These are phyloP conservation scores for Grus americana DNA, from an alignment of 2,113 vertebrate species.

Conservation along the genomic window DNA sequence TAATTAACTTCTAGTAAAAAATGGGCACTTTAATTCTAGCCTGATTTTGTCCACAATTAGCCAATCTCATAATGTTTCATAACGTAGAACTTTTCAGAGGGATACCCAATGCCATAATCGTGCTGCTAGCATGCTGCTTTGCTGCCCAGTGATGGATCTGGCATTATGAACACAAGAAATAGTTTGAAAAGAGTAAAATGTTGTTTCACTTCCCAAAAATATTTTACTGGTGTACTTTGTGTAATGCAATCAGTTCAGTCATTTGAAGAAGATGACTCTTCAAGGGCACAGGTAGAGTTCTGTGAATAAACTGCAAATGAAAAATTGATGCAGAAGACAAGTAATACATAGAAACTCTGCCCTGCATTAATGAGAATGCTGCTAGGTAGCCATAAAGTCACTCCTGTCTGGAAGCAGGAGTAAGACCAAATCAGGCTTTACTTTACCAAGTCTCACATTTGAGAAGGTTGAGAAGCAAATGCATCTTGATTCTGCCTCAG, in stretches of 20 bases:
- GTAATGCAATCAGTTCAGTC: constrained; percentile 1
- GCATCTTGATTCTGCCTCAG: not conserved
- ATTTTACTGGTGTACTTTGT: constrained; percentile 8
- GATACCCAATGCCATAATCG: not conserved
- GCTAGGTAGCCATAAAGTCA: not conserved
- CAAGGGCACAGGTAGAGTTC: constrained; percentile 34
- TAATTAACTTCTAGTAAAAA: not conserved
- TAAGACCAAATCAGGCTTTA: not conserved
- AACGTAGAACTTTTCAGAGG: not conserved
- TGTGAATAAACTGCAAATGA: constrained; percentile 46
- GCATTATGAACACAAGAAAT: not conserved
- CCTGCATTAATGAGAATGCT: constrained; percentile 42
- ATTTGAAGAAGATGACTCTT: constrained; percentile 40
- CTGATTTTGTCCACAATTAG: not conserved
- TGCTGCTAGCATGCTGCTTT: not conserved
- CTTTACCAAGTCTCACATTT: not conserved
- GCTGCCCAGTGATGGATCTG: not conserved
- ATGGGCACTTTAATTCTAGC: not conserved
- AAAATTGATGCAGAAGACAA: constrained; percentile 58
- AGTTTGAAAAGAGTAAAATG: not conserved
- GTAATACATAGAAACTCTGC: constrained; percentile 25
- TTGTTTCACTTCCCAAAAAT: not conserved
- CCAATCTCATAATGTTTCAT: not conserved
- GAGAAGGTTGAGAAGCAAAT: not conserved
- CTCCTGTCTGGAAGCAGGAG: not conserved